These are phyloP conservation scores for Ostrea denselamellosa DNA, from an alignment of 1,140 invertebrate genomes.

Conservation along the genomic window DNA sequence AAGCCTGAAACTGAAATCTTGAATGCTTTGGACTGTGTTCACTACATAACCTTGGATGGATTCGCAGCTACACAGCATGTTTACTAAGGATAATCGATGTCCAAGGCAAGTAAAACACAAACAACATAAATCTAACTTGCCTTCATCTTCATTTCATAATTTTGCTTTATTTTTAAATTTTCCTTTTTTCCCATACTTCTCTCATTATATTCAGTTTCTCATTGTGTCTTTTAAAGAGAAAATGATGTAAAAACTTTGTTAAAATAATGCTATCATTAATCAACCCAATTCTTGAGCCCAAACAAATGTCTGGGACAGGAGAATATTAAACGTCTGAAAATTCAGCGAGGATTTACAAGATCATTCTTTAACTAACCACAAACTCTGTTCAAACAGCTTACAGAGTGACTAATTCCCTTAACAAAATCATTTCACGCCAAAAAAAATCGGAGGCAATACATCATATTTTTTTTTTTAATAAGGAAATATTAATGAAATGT, in stretches of 20 bases:
- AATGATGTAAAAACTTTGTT: not conserved
- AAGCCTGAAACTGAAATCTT: too few relatives aligned
- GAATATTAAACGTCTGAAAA: not conserved
- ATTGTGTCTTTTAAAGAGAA: not conserved
- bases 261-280: not conserved
- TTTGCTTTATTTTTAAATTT: not conserved
- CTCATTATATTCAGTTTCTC: not conserved
- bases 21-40: too few relatives aligned
- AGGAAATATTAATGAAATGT: not conserved
- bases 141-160: too few relatives aligned
- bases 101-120: too few relatives aligned
- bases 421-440: not conserved
- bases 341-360: not conserved
- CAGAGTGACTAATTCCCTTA: not conserved
- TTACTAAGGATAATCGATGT: too few relatives aligned
- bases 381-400: not conserved
- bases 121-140: too few relatives aligned
- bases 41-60: too few relatives aligned
- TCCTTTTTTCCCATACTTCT: not conserved
- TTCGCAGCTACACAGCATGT: too few relatives aligned
- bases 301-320: not conserved
- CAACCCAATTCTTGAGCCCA: not conserved
- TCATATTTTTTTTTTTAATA: not conserved
- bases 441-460: not conserved
- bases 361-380: not conserved